These are phyloP conservation scores for Tangara arthus DNA, from an alignment of 2,797 vertebrate species.

Conservation along the genomic window DNA sequence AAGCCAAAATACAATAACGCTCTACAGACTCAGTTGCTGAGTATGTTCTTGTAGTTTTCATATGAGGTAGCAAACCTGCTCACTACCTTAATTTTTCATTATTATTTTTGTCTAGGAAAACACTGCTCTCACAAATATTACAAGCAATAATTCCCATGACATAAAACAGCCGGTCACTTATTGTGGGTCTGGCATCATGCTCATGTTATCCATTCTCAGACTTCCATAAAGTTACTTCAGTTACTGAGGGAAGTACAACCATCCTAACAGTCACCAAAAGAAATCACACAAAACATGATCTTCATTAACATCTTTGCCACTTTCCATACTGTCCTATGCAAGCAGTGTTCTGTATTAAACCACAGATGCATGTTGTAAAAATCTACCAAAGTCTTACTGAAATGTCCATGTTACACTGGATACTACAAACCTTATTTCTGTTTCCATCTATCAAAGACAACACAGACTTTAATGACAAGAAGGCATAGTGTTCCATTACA, in stretches of 20 bases:
- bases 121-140: not conserved
- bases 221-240: not conserved
- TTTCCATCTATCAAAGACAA: not conserved
- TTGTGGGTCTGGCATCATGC: not conserved
- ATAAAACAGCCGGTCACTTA: not conserved
- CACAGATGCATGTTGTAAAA: not conserved
- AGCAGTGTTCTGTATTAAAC: not conserved
- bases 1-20: not conserved
- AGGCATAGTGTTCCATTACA: rapidly evolving
- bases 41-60: not conserved
- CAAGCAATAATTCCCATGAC: not conserved
- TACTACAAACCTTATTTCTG: not conserved
- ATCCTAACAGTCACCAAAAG: not conserved
- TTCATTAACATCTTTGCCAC: not conserved
- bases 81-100: not conserved
- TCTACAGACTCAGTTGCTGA: not conserved
- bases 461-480: not conserved
- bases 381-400: not conserved
- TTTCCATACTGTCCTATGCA: not conserved
- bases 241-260: not conserved
- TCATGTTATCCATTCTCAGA: not conserved
- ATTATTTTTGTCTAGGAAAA: not conserved
- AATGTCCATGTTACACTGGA: not conserved
- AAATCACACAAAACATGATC: not conserved
- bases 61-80: not conserved